Conservation (phyloP, 2,113 vertebrate genomes). For the Sphaerodactylus townsendi region DNA sequence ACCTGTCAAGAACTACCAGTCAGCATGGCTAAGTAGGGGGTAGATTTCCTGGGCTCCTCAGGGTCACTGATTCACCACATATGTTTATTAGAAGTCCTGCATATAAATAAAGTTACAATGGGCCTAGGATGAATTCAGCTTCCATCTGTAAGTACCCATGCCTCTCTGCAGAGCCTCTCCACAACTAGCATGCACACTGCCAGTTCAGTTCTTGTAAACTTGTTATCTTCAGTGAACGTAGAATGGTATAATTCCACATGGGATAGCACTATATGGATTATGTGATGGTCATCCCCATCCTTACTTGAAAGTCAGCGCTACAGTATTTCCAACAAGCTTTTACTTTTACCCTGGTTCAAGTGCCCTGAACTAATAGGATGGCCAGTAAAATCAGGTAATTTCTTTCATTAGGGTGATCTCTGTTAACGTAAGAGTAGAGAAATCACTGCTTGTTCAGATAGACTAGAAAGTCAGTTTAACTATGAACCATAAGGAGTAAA, state of each 20-base stretch:
- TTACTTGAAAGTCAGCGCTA: neutral
- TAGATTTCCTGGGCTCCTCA: neutral
- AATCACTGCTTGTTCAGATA: neutral
- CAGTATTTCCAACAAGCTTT: neutral
- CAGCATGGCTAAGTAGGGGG: neutral
- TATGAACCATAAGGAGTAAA: neutral
- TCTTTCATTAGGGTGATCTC: neutral
- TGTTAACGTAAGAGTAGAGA: neutral
- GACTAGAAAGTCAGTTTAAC: neutral
- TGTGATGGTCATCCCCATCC: neutral
- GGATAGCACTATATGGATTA: no score
- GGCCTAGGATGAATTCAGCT: no score
- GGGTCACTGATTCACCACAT: neutral
- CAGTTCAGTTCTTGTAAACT: no score
- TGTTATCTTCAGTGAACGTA: no score
- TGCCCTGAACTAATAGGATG: neutral
- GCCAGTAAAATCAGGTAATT: neutral
- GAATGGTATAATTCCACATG: no score
- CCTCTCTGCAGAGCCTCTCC: neutral
- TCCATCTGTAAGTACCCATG: neutral
- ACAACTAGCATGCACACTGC: neutral
- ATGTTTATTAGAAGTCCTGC: neutral
- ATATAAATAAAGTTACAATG: neutral
- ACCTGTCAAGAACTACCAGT: neutral
- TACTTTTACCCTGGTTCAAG: neutral